phyloP scores from a whole-genome alignment of 1,140 invertebrate genomes.

The Drosophila guanche region DNA sequence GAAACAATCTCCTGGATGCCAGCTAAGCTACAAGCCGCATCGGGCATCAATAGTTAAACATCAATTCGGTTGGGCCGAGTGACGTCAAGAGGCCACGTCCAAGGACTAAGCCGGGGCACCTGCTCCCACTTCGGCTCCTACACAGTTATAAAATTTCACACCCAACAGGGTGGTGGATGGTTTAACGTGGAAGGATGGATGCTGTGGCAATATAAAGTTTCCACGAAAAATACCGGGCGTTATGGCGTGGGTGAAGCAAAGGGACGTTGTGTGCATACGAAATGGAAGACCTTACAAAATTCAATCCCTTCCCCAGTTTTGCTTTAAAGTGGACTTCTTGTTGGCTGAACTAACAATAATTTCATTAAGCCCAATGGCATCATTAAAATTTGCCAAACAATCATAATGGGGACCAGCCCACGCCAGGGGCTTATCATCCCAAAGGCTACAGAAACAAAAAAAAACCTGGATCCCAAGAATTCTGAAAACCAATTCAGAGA shows the following conservation, averaged over 20 bases:
- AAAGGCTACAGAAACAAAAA: constrained; percentile 10
- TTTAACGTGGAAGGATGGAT: too few species aligned
- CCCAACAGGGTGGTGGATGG: constrained; percentile 24
- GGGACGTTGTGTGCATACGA: constrained; percentile 63
- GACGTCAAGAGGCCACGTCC: constrained; percentile 38
- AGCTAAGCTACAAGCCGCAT: constrained; percentile 31
- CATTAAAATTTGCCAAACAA: constrained; percentile 82
- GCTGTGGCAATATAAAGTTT: neutral
- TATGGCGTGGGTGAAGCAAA: constrained; percentile 30
- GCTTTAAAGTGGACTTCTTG: constrained; percentile 29
- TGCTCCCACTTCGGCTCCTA: constrained; percentile 11
- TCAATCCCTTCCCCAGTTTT: neutral
- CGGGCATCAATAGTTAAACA: constrained; percentile 62
- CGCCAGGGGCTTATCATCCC: constrained; percentile 24
- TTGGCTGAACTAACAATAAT: constrained; percentile 73
- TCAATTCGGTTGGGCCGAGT: constrained; percentile 47
- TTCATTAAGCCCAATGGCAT: constrained; percentile 82
- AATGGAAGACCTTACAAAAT: constrained; percentile 33
- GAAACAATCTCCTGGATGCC: constrained; percentile 19
- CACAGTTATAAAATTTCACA: constrained; percentile 53
- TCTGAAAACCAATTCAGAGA: constrained; percentile 8
- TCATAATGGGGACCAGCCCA: constrained; percentile 59
- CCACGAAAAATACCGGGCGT: constrained; percentile 24
- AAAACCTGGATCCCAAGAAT: constrained; percentile 15
- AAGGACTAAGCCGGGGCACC: constrained; percentile 21